phyloP scores from a whole-genome alignment of 2,113 vertebrate species.

The Hippolais icterina region DNA sequence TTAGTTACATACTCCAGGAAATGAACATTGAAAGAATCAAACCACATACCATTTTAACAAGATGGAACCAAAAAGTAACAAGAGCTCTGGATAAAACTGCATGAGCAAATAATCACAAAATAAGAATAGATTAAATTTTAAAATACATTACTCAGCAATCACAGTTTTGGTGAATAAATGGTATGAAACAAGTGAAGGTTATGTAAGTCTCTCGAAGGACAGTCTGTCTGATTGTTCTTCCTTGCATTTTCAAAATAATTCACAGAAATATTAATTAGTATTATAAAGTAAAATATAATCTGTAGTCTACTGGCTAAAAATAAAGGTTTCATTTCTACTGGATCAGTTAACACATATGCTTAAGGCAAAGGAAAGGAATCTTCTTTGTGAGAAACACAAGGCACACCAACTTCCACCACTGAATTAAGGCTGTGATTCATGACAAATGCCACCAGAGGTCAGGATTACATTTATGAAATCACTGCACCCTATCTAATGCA shows the following conservation, averaged over 20 bases:
- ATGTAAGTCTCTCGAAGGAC: neutral
- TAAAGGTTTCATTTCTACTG: neutral
- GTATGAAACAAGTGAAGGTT: neutral
- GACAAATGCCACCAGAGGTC: slow-evolving; percentile 26
- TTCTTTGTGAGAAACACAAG: neutral
- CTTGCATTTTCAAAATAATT: neutral
- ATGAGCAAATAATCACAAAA: neutral
- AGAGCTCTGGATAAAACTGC: neutral
- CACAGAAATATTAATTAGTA: neutral
- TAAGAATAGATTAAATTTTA: neutral
- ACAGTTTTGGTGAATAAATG: neutral
- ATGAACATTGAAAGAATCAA: neutral
- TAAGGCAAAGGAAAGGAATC: neutral
- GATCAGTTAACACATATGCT: neutral
- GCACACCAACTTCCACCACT: neutral
- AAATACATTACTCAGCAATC: neutral
- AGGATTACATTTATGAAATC: neutral
- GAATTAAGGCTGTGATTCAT: neutral
- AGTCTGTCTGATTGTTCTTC: neutral
- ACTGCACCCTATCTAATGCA: neutral
- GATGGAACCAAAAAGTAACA: neutral
- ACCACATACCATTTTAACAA: neutral
- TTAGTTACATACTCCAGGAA: neutral
- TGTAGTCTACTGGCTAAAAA: neutral
- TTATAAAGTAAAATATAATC: neutral